These are phyloP conservation scores for Rhodinocichla rosea DNA, from an alignment of 2,113 vertebrate genomes.

Conservation along the genomic window DNA sequence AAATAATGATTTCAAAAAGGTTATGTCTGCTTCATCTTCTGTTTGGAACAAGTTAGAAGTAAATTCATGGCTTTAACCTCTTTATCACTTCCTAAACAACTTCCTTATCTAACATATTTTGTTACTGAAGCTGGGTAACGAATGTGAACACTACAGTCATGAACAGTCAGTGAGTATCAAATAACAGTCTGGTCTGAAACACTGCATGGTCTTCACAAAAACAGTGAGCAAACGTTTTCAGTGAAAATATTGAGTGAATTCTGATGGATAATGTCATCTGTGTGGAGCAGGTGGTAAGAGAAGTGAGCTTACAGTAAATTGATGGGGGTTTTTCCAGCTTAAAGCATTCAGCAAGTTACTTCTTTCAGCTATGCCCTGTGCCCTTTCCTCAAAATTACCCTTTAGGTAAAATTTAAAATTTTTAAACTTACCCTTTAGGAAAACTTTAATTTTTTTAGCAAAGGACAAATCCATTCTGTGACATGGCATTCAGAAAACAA, in stretches of 20 bases:
- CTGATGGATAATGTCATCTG: background rate
- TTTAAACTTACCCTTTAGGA: background rate
- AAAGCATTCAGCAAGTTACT: background rate
- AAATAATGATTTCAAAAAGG: background rate
- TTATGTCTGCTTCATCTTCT: background rate
- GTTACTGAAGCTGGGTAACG: background rate
- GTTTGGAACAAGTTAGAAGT: background rate
- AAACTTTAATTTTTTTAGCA: background rate
- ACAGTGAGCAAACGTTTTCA: background rate
- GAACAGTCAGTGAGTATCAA: background rate
- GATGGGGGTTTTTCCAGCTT: background rate
- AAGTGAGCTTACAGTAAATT: background rate
- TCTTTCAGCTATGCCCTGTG: background rate
- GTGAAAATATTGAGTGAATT: background rate
- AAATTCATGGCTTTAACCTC: background rate
- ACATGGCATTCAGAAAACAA: background rate
- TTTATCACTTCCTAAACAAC: background rate
- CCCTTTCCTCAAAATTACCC: background rate
- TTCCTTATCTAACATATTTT: background rate
- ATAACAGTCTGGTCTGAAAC: background rate
- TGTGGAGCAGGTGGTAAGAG: background rate
- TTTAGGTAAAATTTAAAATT: background rate
- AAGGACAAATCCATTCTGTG: background rate
- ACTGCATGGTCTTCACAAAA: background rate
- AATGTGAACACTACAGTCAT: background rate